Percentiles rank a stretch among this genome's conserved stretches.
phyloP scores from a whole-genome alignment of 2,888 invertebrate genomes.

The Thymelicus sylvestris region DNA sequence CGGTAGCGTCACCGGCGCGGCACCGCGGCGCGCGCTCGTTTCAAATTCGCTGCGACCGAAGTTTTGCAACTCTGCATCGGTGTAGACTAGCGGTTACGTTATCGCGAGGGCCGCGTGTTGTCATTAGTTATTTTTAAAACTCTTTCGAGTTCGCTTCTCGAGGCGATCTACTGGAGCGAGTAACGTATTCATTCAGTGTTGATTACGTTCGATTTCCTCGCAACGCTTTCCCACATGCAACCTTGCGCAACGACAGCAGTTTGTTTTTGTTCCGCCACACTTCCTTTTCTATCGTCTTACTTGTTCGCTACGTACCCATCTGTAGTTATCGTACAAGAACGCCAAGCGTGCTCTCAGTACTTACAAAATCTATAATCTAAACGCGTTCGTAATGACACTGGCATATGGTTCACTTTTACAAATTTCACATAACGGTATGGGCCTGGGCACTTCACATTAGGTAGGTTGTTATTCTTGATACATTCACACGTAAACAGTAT shows the following conservation, averaged over 20 bases:
- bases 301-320: constrained; percentile 34
- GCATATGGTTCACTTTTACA: constrained; percentile 11
- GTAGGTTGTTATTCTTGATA: constrained; percentile 20
- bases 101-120: constrained; percentile 77
- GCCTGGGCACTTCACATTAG: neutral
- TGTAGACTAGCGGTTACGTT: constrained; percentile 70
- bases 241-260: constrained; percentile 74
- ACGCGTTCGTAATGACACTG: neutral
- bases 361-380: neutral
- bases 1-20: constrained; percentile 71
- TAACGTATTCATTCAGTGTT: constrained; percentile 65
- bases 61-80: constrained; percentile 71
- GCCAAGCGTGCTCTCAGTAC: neutral
- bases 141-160: constrained; percentile 57
- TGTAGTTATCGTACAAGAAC: constrained; percentile 14
- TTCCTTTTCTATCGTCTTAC: constrained; percentile 67
- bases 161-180: constrained; percentile 61
- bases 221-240: constrained; percentile 78
- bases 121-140: constrained; percentile 82
- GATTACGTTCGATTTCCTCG: constrained; percentile 70
- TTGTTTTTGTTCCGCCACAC: constrained; percentile 78
- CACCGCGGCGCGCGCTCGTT: constrained; percentile 78
- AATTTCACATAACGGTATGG: neutral
- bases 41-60: constrained; percentile 67
- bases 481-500: constrained; percentile 2